These are phyloP conservation scores for Tetranychus urticae DNA, from an alignment of 1,140 invertebrate genomes.

Conservation along the genomic window DNA sequence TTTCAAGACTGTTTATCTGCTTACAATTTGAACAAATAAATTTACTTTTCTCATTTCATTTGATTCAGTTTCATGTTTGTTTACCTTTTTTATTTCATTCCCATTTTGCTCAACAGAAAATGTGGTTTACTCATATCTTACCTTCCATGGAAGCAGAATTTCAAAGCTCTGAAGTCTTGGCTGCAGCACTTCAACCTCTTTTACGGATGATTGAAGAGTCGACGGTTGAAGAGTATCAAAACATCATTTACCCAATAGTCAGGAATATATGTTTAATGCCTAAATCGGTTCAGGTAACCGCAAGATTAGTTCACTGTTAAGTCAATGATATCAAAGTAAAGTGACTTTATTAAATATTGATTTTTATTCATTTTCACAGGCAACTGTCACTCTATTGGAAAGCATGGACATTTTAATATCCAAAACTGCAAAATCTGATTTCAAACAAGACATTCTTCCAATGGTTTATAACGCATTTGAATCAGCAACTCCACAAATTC, in stretches of 20 bases:
- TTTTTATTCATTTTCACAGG: slow-evolving; percentile 25
- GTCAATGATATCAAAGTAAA: too few species aligned
- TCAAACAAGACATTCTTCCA: slow-evolving; percentile 52
- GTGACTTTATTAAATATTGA: not conserved
- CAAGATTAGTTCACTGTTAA: not conserved
- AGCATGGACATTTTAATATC: slow-evolving; percentile 71
- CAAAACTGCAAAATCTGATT: slow-evolving; percentile 56
- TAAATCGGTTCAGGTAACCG: slow-evolving; percentile 38
- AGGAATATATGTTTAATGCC: slow-evolving; percentile 50
- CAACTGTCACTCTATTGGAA: slow-evolving; percentile 66
- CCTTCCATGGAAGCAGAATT: slow-evolving; percentile 64
- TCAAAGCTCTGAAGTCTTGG: slow-evolving; percentile 55
- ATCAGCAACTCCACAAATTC: slow-evolving; percentile 67
- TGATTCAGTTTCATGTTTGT: too few species aligned
- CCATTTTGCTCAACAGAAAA: slow-evolving; percentile 37
- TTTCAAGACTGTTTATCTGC: too few species aligned
- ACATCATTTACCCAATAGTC: slow-evolving; percentile 53
- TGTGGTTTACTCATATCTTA: slow-evolving; percentile 84
- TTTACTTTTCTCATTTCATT: too few species aligned
- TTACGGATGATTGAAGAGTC: slow-evolving; percentile 64
- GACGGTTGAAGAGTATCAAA: slow-evolving; percentile 53
- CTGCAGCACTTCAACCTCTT: slow-evolving; percentile 63
- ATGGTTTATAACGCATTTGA: slow-evolving; percentile 71
- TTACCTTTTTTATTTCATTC: too few species aligned
- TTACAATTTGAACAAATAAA: too few species aligned